A percentile compares a stretch with the other conserved stretches of the same genome.
Conservation (phyloP, 1,140 invertebrate species). For the Periplaneta americana region DNA sequence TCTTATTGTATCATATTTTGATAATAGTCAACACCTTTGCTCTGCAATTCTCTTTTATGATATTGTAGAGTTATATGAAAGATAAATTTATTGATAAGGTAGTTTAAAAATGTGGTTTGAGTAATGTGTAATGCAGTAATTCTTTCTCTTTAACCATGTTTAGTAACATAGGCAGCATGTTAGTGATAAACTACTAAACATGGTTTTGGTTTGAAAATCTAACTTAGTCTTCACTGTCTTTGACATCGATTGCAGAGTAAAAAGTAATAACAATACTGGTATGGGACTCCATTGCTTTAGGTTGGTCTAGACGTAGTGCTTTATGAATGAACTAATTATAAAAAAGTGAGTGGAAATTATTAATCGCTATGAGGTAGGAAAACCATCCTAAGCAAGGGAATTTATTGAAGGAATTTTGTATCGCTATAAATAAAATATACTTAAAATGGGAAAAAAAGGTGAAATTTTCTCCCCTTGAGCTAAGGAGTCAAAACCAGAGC, state of each 20-base stretch:
- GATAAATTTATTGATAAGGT: background rate
- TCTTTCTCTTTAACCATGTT: background rate
- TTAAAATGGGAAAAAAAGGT: background rate
- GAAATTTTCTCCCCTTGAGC: background rate
- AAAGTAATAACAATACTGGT: background rate
- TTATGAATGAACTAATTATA: too few species aligned
- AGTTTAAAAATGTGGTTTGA: background rate
- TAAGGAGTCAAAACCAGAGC: background rate
- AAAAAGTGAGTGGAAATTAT: too few species aligned
- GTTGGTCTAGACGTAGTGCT: too few species aligned
- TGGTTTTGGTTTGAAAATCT: too few species aligned
- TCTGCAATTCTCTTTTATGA: too few species aligned
- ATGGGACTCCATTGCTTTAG: background rate
- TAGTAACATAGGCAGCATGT: background rate
- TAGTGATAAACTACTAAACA: too few species aligned
- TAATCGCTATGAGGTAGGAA: background rate
- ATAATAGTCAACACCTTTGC: too few species aligned
- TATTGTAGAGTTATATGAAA: background rate
- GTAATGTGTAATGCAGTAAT: background rate
- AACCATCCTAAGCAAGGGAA: constrained; percentile 1
- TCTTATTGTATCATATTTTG: too few species aligned
- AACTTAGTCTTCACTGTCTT: background rate
- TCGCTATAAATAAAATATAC: background rate
- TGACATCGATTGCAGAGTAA: background rate
- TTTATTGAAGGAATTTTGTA: background rate